phyloP scores from a whole-genome alignment of 1,140 invertebrate genomes.

The Tetranychus cinnabarinus region DNA sequence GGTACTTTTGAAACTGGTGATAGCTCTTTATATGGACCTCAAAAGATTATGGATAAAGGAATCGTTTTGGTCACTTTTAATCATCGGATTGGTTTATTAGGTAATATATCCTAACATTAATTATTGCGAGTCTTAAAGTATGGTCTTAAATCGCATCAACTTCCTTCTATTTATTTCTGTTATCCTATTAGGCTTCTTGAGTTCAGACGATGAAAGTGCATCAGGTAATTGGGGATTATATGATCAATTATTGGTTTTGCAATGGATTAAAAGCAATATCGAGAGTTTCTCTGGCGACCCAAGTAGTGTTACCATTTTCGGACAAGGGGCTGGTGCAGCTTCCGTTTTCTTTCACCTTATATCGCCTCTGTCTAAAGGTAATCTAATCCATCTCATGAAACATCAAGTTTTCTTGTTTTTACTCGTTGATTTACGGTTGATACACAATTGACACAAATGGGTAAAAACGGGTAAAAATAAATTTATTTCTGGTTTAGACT shows the following conservation, averaged over 20 bases:
- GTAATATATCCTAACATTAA: background rate
- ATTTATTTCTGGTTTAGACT: too few relatives aligned
- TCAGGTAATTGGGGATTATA: constrained; percentile 26
- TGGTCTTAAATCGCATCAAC: background rate
- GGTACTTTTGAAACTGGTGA: constrained; percentile 34
- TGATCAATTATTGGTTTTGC: constrained; percentile 29
- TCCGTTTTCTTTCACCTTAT: constrained; percentile 26
- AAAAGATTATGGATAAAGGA: constrained; percentile 33
- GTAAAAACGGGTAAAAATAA: too few relatives aligned
- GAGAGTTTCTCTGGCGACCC: constrained; percentile 31
- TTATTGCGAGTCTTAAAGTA: background rate
- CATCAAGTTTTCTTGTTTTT: too few relatives aligned
- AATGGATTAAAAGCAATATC: constrained; percentile 28
- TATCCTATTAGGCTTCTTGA: constrained; percentile 16
- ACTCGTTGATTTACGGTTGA: too few relatives aligned
- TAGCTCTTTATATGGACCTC: constrained; percentile 34
- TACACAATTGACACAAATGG: too few relatives aligned
- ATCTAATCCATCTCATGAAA: background rate
- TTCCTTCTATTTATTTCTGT: background rate
- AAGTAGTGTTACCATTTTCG: constrained; percentile 31
- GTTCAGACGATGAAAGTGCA: constrained; percentile 15
- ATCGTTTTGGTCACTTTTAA: constrained; percentile 52
- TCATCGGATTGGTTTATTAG: constrained; percentile 46
- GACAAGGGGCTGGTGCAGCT: constrained; percentile 34
- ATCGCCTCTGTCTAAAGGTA: background rate